phyloP scores from a whole-genome alignment of 2,888 invertebrate species.

The Mesochorus sp. region DNA sequence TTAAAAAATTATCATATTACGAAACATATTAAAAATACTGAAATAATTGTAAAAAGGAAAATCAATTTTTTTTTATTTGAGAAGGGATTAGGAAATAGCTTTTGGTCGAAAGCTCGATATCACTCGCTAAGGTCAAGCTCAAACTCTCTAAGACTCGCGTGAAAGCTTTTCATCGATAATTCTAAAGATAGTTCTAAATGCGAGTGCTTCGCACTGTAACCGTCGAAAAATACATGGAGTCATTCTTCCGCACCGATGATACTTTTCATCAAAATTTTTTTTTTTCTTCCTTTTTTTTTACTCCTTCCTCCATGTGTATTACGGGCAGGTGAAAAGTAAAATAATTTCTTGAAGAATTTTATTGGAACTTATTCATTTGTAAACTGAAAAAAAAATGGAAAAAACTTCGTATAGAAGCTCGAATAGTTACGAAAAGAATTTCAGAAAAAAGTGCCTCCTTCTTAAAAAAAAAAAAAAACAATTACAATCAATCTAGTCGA shows the following conservation, averaged over 20 bases:
- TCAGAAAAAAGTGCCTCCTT: too few relatives aligned
- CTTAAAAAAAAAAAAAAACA: too few relatives aligned
- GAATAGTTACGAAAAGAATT: too few relatives aligned
- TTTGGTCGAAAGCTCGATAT: constrained; percentile 1
- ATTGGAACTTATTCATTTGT: too few relatives aligned
- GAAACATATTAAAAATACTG: neutral
- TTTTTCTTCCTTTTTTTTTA: neutral
- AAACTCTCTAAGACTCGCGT: constrained; percentile 17
- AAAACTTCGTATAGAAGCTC: too few relatives aligned
- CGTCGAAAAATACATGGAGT: constrained; percentile 16
- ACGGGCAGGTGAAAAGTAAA: constrained; percentile 2
- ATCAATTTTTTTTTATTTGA: neutral
- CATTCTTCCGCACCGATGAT: constrained; percentile 46
- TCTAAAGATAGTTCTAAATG: constrained; percentile 55
- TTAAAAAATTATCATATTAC: neutral
- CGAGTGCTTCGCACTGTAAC: neutral
- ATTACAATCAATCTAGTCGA: too few relatives aligned
- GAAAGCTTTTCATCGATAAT: constrained; percentile 49
- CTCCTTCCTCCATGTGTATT: too few relatives aligned
- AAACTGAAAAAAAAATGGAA: too few relatives aligned
- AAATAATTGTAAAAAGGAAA: neutral
- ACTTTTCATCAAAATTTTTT: constrained; percentile 14
- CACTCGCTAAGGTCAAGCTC: constrained; percentile 36
- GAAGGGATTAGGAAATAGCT: neutral
- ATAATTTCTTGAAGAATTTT: too few relatives aligned